phyloP scores from a whole-genome alignment of 2,113 vertebrate genomes.

The Pandion haliaetus region DNA sequence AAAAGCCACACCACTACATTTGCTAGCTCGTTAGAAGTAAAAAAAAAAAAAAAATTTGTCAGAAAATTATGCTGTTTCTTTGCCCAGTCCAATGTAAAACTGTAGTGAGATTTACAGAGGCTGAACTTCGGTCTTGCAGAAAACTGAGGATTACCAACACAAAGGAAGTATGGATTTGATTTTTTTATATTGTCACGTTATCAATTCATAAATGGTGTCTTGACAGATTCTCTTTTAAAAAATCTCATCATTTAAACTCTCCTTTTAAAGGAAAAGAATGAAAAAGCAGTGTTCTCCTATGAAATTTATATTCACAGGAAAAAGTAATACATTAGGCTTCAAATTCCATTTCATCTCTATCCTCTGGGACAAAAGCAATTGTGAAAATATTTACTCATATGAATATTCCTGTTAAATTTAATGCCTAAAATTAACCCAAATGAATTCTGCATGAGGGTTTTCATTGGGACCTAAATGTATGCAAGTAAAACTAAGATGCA shows the following conservation, averaged over 20 bases:
- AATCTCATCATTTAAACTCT: background rate
- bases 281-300: background rate
- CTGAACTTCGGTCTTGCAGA: background rate
- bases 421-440: background rate
- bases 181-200: background rate
- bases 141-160: background rate
- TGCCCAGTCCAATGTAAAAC: background rate
- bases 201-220: background rate
- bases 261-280: background rate
- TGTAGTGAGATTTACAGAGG: background rate
- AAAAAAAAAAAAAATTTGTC: background rate
- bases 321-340: background rate
- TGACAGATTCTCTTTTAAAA: background rate
- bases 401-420: background rate
- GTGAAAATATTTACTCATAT: slow-evolving; percentile 5
- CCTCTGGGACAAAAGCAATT: background rate
- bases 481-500: background rate
- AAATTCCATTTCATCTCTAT: background rate
- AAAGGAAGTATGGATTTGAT: background rate
- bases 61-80: background rate
- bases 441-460: background rate
- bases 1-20: background rate
- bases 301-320: background rate
- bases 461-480: background rate
- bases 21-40: background rate